Conservation (phyloP, 1,140 invertebrate genomes). For the Colletes latitarsis region DNA sequence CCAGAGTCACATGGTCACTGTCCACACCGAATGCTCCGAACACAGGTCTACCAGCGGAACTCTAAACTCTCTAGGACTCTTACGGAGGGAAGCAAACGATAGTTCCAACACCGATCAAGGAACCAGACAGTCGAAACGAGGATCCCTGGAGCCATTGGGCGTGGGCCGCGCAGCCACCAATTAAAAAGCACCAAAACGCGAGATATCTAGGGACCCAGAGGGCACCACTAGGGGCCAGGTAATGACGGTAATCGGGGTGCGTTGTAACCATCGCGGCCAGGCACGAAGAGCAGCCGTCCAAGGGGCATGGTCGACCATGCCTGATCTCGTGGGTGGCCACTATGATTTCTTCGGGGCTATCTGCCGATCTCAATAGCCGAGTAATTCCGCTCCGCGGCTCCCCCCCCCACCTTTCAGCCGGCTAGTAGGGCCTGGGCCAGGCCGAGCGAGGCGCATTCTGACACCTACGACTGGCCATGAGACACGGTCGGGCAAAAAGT, state of each 20-base stretch:
- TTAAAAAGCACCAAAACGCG: background rate
- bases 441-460: constrained; percentile 74
- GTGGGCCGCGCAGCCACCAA: background rate
- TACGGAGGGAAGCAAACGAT: no score
- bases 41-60: no score
- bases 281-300: constrained; percentile 22
- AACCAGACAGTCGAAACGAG: background rate
- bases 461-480: constrained; percentile 76
- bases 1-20: no score
- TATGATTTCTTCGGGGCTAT: constrained; percentile 79
- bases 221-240: background rate
- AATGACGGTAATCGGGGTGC: constrained; percentile 4
- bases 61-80: no score
- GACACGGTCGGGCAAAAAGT: constrained; percentile 63
- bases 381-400: constrained; percentile 75
- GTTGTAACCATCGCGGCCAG: background rate
- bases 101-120: background rate
- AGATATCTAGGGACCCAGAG: background rate
- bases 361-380: constrained; percentile 77
- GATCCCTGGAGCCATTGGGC: background rate
- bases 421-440: constrained; percentile 37
- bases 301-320: constrained; percentile 38
- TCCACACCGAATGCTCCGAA: no score
- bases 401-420: constrained; percentile 32
- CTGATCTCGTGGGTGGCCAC: constrained; percentile 77